Evolutionary conservation across 1,140 invertebrate species (phyloP).

Genomic region (Bilobella aurantiaca): DNA sequence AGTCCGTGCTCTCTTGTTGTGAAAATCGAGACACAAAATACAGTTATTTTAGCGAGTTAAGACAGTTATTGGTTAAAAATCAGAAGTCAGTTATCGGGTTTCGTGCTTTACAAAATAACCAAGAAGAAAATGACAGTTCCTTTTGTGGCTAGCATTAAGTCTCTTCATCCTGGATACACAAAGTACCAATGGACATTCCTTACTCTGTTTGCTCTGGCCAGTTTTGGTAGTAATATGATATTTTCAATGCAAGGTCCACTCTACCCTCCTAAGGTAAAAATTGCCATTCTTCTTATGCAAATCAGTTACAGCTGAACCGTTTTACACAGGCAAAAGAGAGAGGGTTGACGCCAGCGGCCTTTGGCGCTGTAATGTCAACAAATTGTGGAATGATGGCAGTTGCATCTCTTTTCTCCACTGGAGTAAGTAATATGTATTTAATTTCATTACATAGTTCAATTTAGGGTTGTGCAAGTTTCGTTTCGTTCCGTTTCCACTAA

Average conservation of each 20-base stretch:
- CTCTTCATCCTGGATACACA: neutral
- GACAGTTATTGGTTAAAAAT: too few relatives aligned
- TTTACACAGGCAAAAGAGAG: neutral
- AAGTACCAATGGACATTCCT: neutral
- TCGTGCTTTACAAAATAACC: too few relatives aligned
- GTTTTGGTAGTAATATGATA: neutral
- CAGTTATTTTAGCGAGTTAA: too few relatives aligned
- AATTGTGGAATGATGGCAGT: neutral
- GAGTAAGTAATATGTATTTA: neutral
- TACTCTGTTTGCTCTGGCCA: neutral
- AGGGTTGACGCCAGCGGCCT: neutral
- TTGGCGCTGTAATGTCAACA: neutral
- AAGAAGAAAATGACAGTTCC: neutral
- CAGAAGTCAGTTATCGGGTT: too few relatives aligned
- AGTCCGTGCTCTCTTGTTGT: too few relatives aligned
- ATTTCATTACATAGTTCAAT: too few relatives aligned
- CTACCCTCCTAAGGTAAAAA: neutral
- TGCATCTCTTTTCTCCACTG: neutral
- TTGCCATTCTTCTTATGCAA: neutral
- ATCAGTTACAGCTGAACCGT: neutral
- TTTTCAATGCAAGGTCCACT: neutral
- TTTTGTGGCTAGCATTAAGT: neutral
- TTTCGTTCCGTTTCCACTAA: too few relatives aligned
- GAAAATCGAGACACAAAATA: too few relatives aligned
- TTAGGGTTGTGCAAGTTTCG: too few relatives aligned